phyloP scores from a whole-genome alignment of 2,113 vertebrate genomes.

The Chaetodon auriga region DNA sequence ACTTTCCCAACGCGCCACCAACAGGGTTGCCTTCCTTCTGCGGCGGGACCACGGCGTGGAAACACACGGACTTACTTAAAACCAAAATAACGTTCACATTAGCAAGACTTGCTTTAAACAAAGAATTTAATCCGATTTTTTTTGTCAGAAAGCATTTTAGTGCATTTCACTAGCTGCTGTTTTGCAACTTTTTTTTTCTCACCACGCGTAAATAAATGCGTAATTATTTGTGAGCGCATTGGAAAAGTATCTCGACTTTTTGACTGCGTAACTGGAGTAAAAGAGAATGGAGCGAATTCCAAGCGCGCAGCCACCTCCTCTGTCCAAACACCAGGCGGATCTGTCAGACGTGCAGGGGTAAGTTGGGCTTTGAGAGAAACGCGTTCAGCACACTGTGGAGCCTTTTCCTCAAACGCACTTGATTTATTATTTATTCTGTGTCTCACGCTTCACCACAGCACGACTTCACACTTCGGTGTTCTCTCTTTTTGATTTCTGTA shows the following conservation, averaged over 20 bases:
- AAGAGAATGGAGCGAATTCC: conserved; percentile 91
- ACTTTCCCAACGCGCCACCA: conserved; percentile 76
- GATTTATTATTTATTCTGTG: not conserved
- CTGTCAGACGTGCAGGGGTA: conserved; percentile 90
- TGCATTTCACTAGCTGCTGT: conserved; percentile 1
- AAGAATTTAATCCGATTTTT: not conserved
- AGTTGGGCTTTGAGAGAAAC: conserved; percentile 65
- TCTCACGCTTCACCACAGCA: not conserved
- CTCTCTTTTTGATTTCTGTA: conserved; percentile 63
- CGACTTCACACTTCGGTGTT: not conserved
- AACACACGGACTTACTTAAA: conserved; percentile 24
- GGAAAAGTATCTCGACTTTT: conserved; percentile 40
- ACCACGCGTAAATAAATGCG: conserved; percentile 40
- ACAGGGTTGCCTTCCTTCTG: conserved; percentile 76
- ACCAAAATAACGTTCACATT: not conserved
- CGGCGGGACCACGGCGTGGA: conserved; percentile 67
- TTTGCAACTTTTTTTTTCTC: conserved; percentile 8
- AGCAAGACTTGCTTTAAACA: not conserved
- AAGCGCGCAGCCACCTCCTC: conserved; percentile 90
- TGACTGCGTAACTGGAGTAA: conserved; percentile 46
- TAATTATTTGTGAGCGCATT: conserved; percentile 31
- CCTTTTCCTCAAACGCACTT: not conserved
- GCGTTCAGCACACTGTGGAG: no score
- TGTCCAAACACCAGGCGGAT: conserved; percentile 88
- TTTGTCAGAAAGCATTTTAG: not conserved